Evolutionary conservation across 2,113 vertebrate species (phyloP).

Genomic region (Embiotoca jacksoni): DNA sequence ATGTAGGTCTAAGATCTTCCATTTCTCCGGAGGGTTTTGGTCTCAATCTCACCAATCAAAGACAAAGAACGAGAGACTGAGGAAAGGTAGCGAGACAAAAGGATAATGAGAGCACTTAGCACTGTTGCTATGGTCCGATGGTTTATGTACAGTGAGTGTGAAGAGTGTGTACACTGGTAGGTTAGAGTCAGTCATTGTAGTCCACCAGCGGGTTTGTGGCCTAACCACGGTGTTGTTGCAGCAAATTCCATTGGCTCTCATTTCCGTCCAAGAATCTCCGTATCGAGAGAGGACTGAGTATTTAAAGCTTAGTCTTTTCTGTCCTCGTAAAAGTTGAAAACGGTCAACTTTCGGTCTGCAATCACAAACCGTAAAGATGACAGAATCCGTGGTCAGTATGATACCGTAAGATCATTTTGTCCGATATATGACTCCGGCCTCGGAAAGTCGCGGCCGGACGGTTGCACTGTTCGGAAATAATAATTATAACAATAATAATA

Average conservation of each 20-base stretch:
- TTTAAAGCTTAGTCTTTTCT: slow-evolving; percentile 76
- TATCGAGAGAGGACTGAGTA: slow-evolving; percentile 44
- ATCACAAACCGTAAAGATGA: slow-evolving; percentile 46
- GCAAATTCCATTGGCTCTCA: slow-evolving; percentile 51
- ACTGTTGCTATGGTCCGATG: slow-evolving; percentile 48
- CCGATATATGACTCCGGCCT: slow-evolving; percentile 37
- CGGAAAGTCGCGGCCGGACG: slow-evolving; percentile 28
- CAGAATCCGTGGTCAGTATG: slow-evolving; percentile 36
- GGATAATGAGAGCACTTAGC: slow-evolving; percentile 54
- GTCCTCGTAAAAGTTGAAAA: slow-evolving; percentile 27
- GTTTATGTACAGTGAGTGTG: slow-evolving; percentile 72
- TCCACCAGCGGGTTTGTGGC: slow-evolving; percentile 24
- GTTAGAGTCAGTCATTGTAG: slow-evolving; percentile 28
- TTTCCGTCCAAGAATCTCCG: slow-evolving; percentile 34
- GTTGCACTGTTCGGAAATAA: slow-evolving; percentile 24
- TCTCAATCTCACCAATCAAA: slow-evolving; percentile 47
- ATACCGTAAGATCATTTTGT: slow-evolving; percentile 26
- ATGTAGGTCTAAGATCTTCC: slow-evolving; percentile 65
- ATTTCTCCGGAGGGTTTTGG: slow-evolving; percentile 40
- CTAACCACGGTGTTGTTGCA: slow-evolving; percentile 45
- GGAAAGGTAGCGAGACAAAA: slow-evolving; percentile 61
- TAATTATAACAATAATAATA: not conserved
- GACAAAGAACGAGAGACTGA: slow-evolving; percentile 66
- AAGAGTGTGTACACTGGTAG: slow-evolving; percentile 38
- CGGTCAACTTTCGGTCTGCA: slow-evolving; percentile 50